These are phyloP conservation scores for Chymomyza costata DNA, from an alignment of 1,140 invertebrate species.

Conservation along the genomic window DNA sequence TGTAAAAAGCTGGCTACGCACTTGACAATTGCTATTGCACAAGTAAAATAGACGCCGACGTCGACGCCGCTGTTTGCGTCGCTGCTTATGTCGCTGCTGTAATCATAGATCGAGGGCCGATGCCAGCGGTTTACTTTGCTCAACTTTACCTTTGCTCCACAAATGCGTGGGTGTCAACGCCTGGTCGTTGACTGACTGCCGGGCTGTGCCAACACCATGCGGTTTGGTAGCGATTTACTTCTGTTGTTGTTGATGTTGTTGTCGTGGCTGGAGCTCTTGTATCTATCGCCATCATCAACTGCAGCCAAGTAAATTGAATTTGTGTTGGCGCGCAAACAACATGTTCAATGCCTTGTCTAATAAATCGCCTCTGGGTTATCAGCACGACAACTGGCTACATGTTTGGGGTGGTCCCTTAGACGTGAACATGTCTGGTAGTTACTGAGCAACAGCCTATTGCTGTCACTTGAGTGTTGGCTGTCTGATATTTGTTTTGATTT, in stretches of 20 bases:
- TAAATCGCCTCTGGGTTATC: constrained; percentile 20
- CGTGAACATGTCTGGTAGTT: neutral
- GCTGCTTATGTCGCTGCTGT: constrained; percentile 45
- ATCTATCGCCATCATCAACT: constrained; percentile 14
- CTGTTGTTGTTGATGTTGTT: too few relatives aligned
- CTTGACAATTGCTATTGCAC: constrained; percentile 44
- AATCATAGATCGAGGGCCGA: constrained; percentile 62
- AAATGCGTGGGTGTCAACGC: constrained; percentile 39
- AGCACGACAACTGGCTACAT: constrained; percentile 10
- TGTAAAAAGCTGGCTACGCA: too few relatives aligned
- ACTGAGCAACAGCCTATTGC: too few relatives aligned
- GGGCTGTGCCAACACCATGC: too few relatives aligned
- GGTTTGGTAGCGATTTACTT: too few relatives aligned
- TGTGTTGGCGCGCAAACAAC: constrained; percentile 2
- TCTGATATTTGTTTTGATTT: too few relatives aligned
- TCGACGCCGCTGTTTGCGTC: too few relatives aligned
- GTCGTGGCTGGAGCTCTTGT: neutral
- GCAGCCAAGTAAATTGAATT: constrained; percentile 35
- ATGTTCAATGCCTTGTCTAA: neutral
- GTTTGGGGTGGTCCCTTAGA: constrained; percentile 19
- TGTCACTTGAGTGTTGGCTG: too few relatives aligned
- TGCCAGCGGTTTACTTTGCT: constrained; percentile 16
- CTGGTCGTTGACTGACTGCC: neutral
- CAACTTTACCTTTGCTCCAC: constrained; percentile 17
- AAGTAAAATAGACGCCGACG: constrained; percentile 44